Evolutionary conservation across 2,797 vertebrate species (phyloP), one percentile per base, ranked within the genome.

Genomic region (Acanthiza pusilla): DNA sequence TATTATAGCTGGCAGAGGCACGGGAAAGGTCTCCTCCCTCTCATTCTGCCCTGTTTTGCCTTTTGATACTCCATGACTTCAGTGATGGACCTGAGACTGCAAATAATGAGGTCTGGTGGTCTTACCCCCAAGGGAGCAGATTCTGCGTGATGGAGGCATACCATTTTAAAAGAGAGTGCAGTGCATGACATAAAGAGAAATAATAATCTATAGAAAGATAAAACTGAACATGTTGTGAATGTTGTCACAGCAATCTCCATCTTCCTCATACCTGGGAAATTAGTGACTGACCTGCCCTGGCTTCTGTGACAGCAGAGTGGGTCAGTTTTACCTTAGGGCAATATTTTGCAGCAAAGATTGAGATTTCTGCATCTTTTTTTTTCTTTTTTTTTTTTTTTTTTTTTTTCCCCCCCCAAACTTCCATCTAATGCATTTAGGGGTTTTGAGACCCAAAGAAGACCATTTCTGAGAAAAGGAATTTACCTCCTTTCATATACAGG

Each of bases 301-400:
- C 68, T 75, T 93, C 75, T 82, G 30, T 77, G 76, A 71, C 45
- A 85, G 57, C 43, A 67, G 11, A 81, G 51, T 34, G 36, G 78
- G 74, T 89, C 48, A 68, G 36, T 89, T 91, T 81, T 79, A 85
- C 48, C 63, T 76, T 47, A 83, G 57, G 65, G 72, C 42, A 85
- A 80, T 40, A 76, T 74, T 76, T 84, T 94, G 45, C 47, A 76
- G 40, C 27, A 62, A 83, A 85, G 36, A 61, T 62, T 85, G 57
- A 87, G 19, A 76, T 74, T 79, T 78, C 54, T 70, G 36, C 16
- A 19, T 65, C 7, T 78, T 78, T 60, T 26, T 47, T 70, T 81
- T 77, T 74, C 16, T 71, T 80, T 48, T 11, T 36, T 36, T 36
- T 36, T 36, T 36, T n/a, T n/a, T n/a, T n/a, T n/a, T n/a, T n/a